Percentiles rank a stretch among this genome's conserved stretches.
These are phyloP conservation scores for Orchesella flavescens DNA, from an alignment of 2,888 invertebrate genomes.

Conservation along the genomic window DNA sequence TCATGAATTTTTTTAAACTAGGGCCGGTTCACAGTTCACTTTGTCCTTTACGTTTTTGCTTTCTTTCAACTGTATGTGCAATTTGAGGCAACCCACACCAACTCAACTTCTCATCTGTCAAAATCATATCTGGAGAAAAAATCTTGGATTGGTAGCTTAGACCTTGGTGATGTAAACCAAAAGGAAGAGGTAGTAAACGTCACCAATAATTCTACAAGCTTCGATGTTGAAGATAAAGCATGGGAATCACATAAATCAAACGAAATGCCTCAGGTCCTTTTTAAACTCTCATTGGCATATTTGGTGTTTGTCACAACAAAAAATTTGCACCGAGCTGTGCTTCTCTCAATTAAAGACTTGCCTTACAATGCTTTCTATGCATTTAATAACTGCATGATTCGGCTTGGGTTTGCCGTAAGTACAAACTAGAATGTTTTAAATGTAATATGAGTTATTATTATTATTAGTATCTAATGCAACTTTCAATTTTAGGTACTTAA, in stretches of 20 bases:
- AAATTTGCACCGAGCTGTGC: slow-evolving; percentile 46
- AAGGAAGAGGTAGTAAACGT: no score
- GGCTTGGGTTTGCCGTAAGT: slow-evolving; percentile 52
- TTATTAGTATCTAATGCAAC: no score
- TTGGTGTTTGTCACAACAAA: slow-evolving; percentile 45
- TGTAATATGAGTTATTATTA: not conserved
- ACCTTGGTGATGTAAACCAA: no score
- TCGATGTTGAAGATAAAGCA: not conserved
- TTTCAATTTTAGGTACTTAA: slow-evolving; percentile 35
- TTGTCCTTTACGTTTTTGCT: slow-evolving; percentile 18
- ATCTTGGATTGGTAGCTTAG: no score
- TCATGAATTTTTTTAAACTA: not conserved
- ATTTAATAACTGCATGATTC: slow-evolving; percentile 51
- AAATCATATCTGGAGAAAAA: no score
- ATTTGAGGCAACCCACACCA: slow-evolving; percentile 37
- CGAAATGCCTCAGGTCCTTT: slow-evolving; percentile 3
- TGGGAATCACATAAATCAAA: not conserved
- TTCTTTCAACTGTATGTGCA: slow-evolving; percentile 27
- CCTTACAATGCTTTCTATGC: slow-evolving; percentile 38
- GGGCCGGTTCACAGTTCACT: slow-evolving; percentile 45
- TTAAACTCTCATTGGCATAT: slow-evolving; percentile 38
- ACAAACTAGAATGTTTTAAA: not conserved
- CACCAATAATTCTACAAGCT: no score
- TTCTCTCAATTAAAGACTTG: slow-evolving; percentile 23
- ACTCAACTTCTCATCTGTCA: slow-evolving; percentile 1